Evolutionary conservation across 2,797 vertebrate species (phyloP), one percentile per base, ranked within the genome.

Genomic region (Gadopsis bispinosus): DNA sequence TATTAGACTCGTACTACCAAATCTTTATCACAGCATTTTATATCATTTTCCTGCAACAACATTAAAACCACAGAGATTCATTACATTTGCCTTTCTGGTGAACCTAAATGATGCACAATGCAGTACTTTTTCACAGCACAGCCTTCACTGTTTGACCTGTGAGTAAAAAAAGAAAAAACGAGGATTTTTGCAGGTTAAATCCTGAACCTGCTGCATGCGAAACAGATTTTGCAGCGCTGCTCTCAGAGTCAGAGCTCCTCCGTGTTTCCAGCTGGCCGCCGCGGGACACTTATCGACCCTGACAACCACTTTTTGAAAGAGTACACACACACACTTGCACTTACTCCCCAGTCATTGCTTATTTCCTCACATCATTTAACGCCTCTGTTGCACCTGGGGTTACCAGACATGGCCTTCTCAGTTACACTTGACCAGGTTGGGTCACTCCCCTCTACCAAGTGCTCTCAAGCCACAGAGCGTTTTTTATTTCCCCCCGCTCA

Each of bases 361-460:
- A 85, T 88, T 91, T 88, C 90, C 90, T 88, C 86, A 88, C 88
- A 88, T 89, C 88, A 85, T 87, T 91, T 91, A 87, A 73, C 78
- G 73, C 88, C 90, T 83, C 78, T 33, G 81, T 70, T 82, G 85
- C 89, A 91, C 84, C 89, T 88, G 84, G 79, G 85, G 76, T 86
- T 76, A 79, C 84, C 87, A 87, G 85, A 91, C 91, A 89, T 73
- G 86, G 75, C 73, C 89, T 74, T 89, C 90, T 94, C 89, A 88
- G 84, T 88, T 93, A 89, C 87, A 88, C 79, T 85, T 53, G 77
- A 82, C 86, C 85, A 87, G 83, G 79, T 84, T 86, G 83, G 76
- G 84, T 87, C 85, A 47, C 59, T 75, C 39, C 60, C 51, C 71
- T 79, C 53, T 13, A 61, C 62, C 39, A 26, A 66, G 62, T 19